Percentiles rank a stretch among this genome's conserved stretches.
Conservation (phyloP, 2,113 vertebrate genomes). For the Zeus faber region DNA sequence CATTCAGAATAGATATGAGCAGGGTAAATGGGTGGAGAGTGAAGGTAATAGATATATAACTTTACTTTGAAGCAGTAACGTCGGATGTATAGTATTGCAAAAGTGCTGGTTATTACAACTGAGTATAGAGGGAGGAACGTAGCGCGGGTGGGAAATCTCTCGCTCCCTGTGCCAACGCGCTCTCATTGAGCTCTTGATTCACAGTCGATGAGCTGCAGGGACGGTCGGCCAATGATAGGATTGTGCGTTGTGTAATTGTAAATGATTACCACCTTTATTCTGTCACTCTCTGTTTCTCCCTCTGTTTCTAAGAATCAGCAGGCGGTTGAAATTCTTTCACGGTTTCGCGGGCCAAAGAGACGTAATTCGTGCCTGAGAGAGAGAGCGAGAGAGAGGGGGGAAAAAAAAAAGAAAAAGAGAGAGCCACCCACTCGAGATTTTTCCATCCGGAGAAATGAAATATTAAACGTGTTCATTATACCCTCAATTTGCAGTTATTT, state of each 20-base stretch:
- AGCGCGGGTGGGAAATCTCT: conserved; percentile 24
- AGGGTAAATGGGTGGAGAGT: conserved; percentile 6
- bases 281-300: conserved; percentile 20
- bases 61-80: conserved; percentile 37
- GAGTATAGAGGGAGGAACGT: not conserved
- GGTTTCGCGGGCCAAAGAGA: conserved; percentile 57
- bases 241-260: conserved; percentile 72
- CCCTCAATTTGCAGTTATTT: conserved; percentile 81
- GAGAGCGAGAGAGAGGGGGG: too few relatives aligned
- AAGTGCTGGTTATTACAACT: conserved; percentile 38
- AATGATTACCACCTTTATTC: conserved; percentile 69
- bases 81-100: conserved; percentile 27
- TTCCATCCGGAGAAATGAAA: conserved; percentile 78
- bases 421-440: conserved; percentile 64
- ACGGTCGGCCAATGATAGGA: conserved; percentile 45
- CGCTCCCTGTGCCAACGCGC: too few relatives aligned
- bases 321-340: conserved; percentile 64
- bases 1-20: too few relatives aligned
- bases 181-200: conserved; percentile 59
- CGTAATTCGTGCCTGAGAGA: conserved; percentile 68
- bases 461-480: conserved; percentile 84
- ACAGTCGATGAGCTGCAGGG: conserved; percentile 55
- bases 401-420: conserved; percentile 33
- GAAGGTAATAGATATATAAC: conserved; percentile 23
- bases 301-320: conserved; percentile 55